A percentile compares a stretch with the other conserved stretches of the same genome.
These are phyloP conservation scores for Apodemia zela DNA, from an alignment of 2,888 invertebrate species.

Conservation along the genomic window DNA sequence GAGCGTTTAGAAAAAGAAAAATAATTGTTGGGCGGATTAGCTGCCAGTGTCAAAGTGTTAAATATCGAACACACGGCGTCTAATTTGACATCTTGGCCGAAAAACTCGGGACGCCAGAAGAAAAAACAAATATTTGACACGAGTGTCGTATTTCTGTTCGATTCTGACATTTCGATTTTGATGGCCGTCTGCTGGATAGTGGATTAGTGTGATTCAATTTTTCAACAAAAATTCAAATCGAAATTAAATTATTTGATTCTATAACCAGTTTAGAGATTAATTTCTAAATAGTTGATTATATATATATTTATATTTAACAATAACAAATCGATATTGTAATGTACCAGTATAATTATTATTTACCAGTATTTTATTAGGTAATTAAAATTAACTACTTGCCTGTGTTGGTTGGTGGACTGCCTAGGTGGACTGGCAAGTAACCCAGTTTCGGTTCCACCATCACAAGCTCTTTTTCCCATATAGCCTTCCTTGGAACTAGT, in stretches of 20 bases:
- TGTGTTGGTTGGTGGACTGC: too few relatives aligned
- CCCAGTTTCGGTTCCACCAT: too few relatives aligned
- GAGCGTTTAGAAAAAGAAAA: conserved; percentile 58
- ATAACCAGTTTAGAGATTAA: conserved; percentile 45
- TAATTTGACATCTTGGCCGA: conserved; percentile 72
- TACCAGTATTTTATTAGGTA: too few relatives aligned
- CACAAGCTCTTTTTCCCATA: too few relatives aligned
- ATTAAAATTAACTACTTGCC: too few relatives aligned
- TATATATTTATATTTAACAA: too few relatives aligned
- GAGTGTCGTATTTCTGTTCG: conserved; percentile 71
- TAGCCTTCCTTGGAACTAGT: too few relatives aligned
- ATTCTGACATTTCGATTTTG: conserved; percentile 69
- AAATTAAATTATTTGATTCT: conserved; percentile 41
- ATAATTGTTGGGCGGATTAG: conserved; percentile 72
- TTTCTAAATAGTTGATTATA: neutral
- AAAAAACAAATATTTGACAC: conserved; percentile 58
- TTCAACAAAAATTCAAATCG: conserved; percentile 58
- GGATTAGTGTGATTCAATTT: conserved; percentile 43
- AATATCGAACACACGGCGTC: conserved; percentile 75
- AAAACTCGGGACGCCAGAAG: conserved; percentile 50
- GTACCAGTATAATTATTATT: too few relatives aligned
- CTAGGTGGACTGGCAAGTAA: too few relatives aligned
- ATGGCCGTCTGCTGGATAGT: conserved; percentile 43
- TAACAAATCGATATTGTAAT: too few relatives aligned
- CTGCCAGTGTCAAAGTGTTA: conserved; percentile 80